phyloP scores from a whole-genome alignment of 2,797 vertebrate species.

The Pogonophryne albipinna region DNA sequence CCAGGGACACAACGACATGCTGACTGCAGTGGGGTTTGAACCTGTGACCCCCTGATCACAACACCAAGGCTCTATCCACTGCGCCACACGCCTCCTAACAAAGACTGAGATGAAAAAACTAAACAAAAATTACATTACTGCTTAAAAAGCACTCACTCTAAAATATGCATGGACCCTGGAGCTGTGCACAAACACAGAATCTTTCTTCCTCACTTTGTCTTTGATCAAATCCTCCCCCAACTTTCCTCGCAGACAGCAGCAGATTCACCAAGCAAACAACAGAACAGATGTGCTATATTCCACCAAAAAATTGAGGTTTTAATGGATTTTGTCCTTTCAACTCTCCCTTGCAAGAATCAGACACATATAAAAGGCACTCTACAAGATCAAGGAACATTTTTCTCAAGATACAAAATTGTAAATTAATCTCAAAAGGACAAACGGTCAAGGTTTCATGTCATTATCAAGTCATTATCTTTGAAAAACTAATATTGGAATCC shows the following conservation, averaged over 20 bases:
- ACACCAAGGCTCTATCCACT: too few species aligned
- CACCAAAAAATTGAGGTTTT: neutral
- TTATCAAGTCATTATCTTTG: neutral
- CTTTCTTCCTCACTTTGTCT: conserved; percentile 36
- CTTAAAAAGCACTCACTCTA: conserved; percentile 34
- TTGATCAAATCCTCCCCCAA: conserved; percentile 11
- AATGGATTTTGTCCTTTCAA: neutral
- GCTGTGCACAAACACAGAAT: conserved; percentile 46
- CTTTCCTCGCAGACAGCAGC: conserved; percentile 10
- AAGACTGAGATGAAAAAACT: conserved; percentile 1
- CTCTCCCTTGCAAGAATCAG: neutral
- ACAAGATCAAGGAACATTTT: neutral
- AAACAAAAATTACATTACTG: neutral
- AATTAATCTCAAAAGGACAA: neutral
- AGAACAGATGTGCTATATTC: neutral
- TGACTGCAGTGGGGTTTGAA: too few species aligned
- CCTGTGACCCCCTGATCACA: too few species aligned
- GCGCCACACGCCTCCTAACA: too few species aligned
- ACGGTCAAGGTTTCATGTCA: too few species aligned
- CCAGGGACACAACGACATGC: too few species aligned
- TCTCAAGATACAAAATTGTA: neutral
- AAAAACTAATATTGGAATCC: neutral
- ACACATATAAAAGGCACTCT: neutral
- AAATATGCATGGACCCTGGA: conserved; percentile 62
- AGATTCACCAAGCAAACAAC: conserved; percentile 4